Evolutionary conservation across 2,888 invertebrate species (phyloP).

Genomic region (Incurvaria masculella): DNA sequence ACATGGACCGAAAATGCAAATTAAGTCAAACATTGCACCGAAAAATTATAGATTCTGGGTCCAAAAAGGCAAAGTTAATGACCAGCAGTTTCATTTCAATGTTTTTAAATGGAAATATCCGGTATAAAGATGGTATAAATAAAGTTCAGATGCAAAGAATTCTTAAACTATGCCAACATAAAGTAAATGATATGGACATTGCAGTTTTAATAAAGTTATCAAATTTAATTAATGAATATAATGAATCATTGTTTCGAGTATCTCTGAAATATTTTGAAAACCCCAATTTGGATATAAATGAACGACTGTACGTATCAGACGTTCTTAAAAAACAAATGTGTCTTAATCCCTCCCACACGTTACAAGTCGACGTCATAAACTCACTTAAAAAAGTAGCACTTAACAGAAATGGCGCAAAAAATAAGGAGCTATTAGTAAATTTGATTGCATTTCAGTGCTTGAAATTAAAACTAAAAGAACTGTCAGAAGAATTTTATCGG

Average conservation of each 20-base stretch:
- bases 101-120: background rate
- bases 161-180: too few species aligned
- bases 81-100: background rate
- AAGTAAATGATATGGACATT: background rate
- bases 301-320: background rate
- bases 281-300: too few species aligned
- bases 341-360: background rate
- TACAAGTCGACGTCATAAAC: background rate
- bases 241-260: too few species aligned
- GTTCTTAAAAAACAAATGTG: background rate
- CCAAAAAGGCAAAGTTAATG: background rate
- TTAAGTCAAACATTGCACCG: background rate
- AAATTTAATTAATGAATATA: too few species aligned
- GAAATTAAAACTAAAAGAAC: background rate
- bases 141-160: background rate
- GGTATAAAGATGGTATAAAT: background rate
- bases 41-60: background rate
- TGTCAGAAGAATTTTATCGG: background rate
- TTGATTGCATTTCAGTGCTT: background rate
- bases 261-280: too few species aligned
- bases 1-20: background rate
- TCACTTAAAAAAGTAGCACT: background rate
- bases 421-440: background rate
- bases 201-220: background rate
- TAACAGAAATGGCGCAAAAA: background rate